Evolutionary conservation across 2,797 vertebrate species (phyloP).

Genomic region (Amazona ochrocephala): DNA sequence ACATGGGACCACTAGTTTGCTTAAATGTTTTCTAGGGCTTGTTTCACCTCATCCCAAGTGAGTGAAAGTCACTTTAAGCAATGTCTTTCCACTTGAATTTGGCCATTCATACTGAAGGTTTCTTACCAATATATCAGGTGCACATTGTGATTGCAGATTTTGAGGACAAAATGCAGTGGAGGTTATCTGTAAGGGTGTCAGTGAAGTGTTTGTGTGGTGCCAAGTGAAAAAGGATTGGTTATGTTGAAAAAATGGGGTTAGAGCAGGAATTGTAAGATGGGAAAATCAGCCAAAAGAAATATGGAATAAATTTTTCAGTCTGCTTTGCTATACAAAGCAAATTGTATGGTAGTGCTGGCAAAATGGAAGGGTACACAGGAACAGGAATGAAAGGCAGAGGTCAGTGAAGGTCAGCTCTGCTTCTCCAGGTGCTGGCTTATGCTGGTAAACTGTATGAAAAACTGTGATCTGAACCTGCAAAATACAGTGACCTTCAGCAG

Average conservation of each 20-base stretch:
- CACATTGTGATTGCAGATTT: background rate
- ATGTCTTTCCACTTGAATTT: background rate
- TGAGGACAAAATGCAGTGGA: background rate
- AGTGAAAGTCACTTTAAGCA: background rate
- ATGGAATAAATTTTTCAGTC: background rate
- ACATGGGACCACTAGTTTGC: accelerated
- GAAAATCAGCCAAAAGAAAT: background rate
- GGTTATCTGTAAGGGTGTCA: background rate
- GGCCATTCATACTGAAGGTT: background rate
- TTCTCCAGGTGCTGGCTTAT: background rate
- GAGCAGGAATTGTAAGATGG: background rate
- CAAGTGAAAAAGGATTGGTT: background rate
- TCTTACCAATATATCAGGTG: background rate
- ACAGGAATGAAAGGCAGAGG: background rate
- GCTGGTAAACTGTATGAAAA: background rate
- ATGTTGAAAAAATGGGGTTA: background rate
- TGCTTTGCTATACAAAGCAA: background rate
- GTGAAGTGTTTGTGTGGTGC: background rate
- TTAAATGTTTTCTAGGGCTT: background rate
- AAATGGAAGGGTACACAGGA: background rate
- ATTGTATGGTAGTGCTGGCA: background rate
- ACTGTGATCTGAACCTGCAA: background rate
- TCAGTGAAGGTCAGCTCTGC: background rate
- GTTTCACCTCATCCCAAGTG: background rate
- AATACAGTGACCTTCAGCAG: background rate